Evolutionary conservation across 2,797 vertebrate species (phyloP).

Genomic region (Anguilla anguilla): DNA sequence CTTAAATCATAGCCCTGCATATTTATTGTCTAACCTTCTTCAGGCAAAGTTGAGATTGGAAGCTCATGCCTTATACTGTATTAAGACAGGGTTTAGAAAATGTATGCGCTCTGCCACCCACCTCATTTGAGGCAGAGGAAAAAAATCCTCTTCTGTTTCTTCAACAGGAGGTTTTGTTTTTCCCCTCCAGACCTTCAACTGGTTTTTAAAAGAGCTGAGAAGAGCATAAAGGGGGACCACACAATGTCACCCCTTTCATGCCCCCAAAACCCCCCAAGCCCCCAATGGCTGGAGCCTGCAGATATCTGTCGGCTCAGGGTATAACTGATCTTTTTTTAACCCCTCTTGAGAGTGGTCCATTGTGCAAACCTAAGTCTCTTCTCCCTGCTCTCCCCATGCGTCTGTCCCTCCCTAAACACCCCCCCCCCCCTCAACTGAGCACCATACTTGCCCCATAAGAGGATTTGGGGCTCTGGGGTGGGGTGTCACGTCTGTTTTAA

Average conservation of each 20-base stretch:
- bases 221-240: background rate
- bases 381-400: slow-evolving; percentile 9
- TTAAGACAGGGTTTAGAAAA: background rate
- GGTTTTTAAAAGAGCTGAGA: background rate
- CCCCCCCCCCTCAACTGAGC: slow-evolving; percentile 1
- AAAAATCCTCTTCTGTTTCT: slow-evolving; percentile 11
- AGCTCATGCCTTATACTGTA: background rate
- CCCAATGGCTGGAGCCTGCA: background rate
- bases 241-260: slow-evolving; percentile 17
- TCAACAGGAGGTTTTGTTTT: slow-evolving; percentile 7
- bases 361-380: slow-evolving; percentile 23
- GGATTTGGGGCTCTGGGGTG: slow-evolving; percentile 36
- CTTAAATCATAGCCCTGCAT: slow-evolving; percentile 3
- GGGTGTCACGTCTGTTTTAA: slow-evolving; percentile 20
- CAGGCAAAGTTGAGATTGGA: background rate
- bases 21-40: background rate
- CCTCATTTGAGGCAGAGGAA: background rate
- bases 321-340: slow-evolving; percentile 12
- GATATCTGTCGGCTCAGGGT: background rate
- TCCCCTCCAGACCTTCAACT: slow-evolving; percentile 13
- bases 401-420: slow-evolving; percentile 29
- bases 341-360: slow-evolving; percentile 25
- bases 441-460: slow-evolving; percentile 32
- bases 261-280: slow-evolving; percentile 13
- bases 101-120: background rate